phyloP scores from a whole-genome alignment of 2,888 invertebrate species.

The Chrysolina americana region DNA sequence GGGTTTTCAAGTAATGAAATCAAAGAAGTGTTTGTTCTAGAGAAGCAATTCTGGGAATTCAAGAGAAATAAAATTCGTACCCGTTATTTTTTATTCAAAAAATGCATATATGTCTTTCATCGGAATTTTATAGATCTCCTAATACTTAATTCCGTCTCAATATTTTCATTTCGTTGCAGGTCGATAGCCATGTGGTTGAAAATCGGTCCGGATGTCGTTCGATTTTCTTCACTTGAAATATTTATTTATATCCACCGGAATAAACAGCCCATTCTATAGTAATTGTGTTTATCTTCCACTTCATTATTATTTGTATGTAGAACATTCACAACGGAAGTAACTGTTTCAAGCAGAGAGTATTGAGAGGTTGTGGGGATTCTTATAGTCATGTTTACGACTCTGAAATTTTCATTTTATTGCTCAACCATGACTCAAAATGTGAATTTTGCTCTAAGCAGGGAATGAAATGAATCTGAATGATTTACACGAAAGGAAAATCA shows the following conservation, averaged over 20 bases:
- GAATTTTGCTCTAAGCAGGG: no score
- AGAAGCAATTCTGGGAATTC: no score
- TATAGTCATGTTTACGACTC: no score
- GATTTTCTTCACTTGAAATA: slow-evolving; percentile 11
- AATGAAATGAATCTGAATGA: no score
- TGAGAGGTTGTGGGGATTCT: no score
- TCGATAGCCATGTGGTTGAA: neutral
- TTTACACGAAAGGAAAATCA: no score
- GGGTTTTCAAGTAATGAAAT: no score
- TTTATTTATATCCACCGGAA: slow-evolving; percentile 26
- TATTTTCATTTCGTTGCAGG: neutral
- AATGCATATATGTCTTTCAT: neutral
- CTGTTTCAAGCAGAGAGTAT: neutral
- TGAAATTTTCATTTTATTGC: no score
- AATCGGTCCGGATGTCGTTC: slow-evolving; percentile 20
- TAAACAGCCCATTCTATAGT: slow-evolving; percentile 10
- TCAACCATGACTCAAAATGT: no score
- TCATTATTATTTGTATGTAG: slow-evolving; percentile 4
- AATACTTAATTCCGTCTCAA: neutral
- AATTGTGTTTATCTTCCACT: neutral
- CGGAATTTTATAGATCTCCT: neutral
- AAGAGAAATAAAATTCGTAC: no score
- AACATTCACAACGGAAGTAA: slow-evolving; percentile 2
- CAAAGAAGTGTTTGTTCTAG: no score
- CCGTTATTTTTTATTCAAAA: no score